Evolutionary conservation across 2,797 vertebrate species (phyloP).

Genomic region (Picus viridis): DNA sequence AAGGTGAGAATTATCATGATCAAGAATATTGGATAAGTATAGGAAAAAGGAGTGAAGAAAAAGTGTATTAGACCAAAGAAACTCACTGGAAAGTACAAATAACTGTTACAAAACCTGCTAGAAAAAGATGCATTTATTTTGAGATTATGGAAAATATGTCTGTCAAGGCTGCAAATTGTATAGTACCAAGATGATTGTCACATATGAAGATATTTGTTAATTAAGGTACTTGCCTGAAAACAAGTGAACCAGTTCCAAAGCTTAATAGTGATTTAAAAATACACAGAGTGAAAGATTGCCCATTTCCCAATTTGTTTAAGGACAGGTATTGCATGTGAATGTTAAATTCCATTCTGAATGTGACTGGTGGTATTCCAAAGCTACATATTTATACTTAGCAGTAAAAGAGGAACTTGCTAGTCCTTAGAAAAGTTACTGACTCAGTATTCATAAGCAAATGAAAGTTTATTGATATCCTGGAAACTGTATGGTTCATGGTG

Average conservation of each 20-base stretch:
- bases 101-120: background rate
- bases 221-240: background rate
- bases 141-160: background rate
- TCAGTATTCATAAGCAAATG: background rate
- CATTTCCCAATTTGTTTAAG: background rate
- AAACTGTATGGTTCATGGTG: background rate
- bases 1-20: background rate
- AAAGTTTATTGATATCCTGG: background rate
- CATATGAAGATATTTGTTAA: background rate
- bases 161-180: background rate
- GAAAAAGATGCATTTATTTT: background rate
- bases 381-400: background rate
- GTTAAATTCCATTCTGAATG: slow-evolving; percentile 14
- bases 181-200: background rate
- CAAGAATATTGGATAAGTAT: background rate
- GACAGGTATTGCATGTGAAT: background rate
- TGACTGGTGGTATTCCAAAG: background rate
- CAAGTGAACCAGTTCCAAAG: background rate
- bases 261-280: background rate
- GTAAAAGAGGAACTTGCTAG: background rate
- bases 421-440: background rate
- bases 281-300: background rate
- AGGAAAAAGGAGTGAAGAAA: background rate
- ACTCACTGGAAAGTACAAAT: background rate
- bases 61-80: background rate